Evolutionary conservation across 2,113 vertebrate species (phyloP).

Genomic region (Neolamprologus modestus): DNA sequence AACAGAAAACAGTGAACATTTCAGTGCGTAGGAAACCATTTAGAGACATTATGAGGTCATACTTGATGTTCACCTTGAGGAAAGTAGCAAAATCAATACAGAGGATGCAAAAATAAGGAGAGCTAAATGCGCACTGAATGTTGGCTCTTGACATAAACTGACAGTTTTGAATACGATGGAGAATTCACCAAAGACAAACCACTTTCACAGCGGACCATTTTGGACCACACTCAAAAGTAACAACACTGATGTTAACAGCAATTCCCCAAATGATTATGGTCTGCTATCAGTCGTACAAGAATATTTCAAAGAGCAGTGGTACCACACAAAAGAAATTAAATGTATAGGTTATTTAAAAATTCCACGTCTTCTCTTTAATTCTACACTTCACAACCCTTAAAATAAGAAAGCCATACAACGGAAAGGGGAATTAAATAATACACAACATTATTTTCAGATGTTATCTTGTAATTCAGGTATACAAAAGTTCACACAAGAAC

Average conservation of each 20-base stretch:
- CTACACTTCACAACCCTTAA: not conserved
- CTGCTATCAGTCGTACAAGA: not conserved
- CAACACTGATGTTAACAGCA: not conserved
- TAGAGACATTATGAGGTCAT: not conserved
- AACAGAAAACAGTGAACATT: not conserved
- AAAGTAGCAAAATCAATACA: not conserved
- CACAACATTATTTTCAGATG: not conserved
- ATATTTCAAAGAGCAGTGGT: not conserved
- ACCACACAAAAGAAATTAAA: not conserved
- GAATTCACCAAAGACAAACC: not conserved
- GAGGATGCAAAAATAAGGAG: not conserved
- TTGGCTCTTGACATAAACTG: not conserved
- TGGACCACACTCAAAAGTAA: not conserved
- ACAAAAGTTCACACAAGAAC: not conserved
- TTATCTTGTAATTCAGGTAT: not conserved
- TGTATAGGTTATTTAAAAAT: not conserved
- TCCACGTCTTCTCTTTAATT: not conserved
- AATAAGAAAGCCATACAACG: not conserved
- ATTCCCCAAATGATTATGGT: not conserved
- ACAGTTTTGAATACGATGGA: not conserved
- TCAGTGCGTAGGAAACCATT: not conserved
- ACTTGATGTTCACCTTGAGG: not conserved
- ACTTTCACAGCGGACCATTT: not conserved
- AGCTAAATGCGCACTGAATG: not conserved
- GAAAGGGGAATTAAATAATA: not conserved